Base-by-base conservation (phyloP, 2,113 vertebrate genomes). In the Gallinago undulata region DNA sequence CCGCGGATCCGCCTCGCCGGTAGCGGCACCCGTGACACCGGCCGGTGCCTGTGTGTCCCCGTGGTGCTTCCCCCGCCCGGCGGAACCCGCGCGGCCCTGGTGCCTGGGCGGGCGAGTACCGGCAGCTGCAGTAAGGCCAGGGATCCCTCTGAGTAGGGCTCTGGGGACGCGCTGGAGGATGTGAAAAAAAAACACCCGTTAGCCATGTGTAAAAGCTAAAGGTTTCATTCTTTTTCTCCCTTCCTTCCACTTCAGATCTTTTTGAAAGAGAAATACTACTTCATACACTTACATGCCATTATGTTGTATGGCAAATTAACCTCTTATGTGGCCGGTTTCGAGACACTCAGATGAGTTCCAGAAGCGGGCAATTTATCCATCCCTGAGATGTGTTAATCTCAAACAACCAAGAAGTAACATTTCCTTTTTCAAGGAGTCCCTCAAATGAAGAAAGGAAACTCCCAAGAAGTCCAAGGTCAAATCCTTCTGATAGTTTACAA, bases 61-160 rank as follows among this genome's bases (percentile, higher is more conserved):
- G 35, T 27, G 35, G 16, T 17, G 60, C 28, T 8, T 27, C 6
- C 67, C 13, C 14, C 9, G 16, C 9, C 22, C 33, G 4, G 28
- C 10, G 10, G 14, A 41, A 6, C 30, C 6, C 25, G 14, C 24
- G 8, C 14, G 7, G 5, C 13, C 9, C 7, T 0, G 0, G 47
- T 35, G 21, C 37, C 25, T 3, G 2, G 13, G 18, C 57, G 14
- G 39, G 17, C 16, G 13, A 21, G 17, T 15, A 31, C 23, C 6
- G 4, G 5, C 53, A 22, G 4, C 53, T 9, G 33, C 67, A 19
- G 17, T 2, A 62, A 12, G 30, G 39, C 9, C 37, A 13, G 3
- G 4, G 25, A 7, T 13, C 35, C 11, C 10, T 9, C 39, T 25
- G 37, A 60, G 24, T 5, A 3, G 33, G 24, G 5, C 48, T 16